Base-by-base conservation (phyloP, 92 coral and sea anemone genomes). In the Porites lobata region DNA sequence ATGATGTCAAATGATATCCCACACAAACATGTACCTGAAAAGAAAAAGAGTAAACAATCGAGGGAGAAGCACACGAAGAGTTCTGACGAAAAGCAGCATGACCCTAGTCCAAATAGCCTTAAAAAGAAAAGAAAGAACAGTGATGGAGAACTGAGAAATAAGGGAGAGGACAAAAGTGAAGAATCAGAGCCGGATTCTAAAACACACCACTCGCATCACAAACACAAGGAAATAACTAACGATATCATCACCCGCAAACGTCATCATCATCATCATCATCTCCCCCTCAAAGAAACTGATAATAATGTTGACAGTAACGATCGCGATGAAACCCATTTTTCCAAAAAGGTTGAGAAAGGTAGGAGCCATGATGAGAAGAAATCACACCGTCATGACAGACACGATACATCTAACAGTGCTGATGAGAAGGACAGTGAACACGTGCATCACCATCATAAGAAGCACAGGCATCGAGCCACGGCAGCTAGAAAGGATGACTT, bases 1-100 rank as follows among this genome's bases (percentile, higher is more conserved):
- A 84, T 92, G 87, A 95, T 95, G 96, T 91, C 98, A 1, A 95
- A 95, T 50, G 96, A 95, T 50, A 93, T 95, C 54, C 98, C 98
- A 17, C 98, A 86, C 66, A 90, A 89, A 24, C 86, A 88, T 64
- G 65, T 80, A 54, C 84, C 91, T 3, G 87, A 78, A 50, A 73
- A 80, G 57, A 67, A 63, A 11, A 79, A 77, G 67, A 24, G 29
- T 12, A 52, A 67, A 52, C 7, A 57, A 59, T n/a, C 26, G n/a
- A 56, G 19, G 13, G n/a, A 53, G 13, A 81, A 86, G 22, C 80
- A 73, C 56, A 15, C 29, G 15, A 32, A 51, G 3, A 82, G 81
- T 22, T 56, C 47, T 51, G 19, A 79, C 58, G 51, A 47, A 6
- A 72, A 72, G 38, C 18, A 72, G 57, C 80, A 0, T 6, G 61